Evolutionary conservation across 2,797 vertebrate genomes (phyloP), one percentile per base, ranked within the genome.

Genomic region (Coreius guichenoti): DNA sequence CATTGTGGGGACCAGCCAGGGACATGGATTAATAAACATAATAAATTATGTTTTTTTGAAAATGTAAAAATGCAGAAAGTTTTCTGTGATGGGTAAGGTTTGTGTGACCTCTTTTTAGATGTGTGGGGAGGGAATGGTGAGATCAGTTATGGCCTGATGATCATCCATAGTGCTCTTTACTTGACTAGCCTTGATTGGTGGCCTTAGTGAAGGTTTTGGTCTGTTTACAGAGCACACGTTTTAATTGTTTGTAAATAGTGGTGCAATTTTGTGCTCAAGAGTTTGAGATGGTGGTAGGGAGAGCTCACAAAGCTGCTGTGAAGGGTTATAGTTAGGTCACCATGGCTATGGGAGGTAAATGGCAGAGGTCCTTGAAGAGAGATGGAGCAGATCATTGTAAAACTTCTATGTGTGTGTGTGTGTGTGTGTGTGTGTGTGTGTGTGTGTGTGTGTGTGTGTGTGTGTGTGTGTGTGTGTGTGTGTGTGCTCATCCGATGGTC

Each of bases 291-390:
- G 73, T 65, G 39, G 69, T 63, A 29, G 13, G 17, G 21, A 17
- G 8, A 69, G 23, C 16, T 67, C 73, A 65, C 1, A 29, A 39
- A 49, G 21, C 72, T 84, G n/a, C 33, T 45, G 16, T 61, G 70
- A 19, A 29, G 33, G 82, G 72, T 76, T 76, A 39, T 3, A 54
- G 56, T 51, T 65, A 84, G 82, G 61, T 87, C 86, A 73, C 49
- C 70, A 63, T 84, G 51, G 72, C 54, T 79, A 61, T 81, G 61
- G 68, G 76, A 17, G 77, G 61, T 74, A 83, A 84, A 74, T 84
- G 58, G 26, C 76, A 80, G 36, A 75, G 58, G 69, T 87, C 29
- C n/a, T 54, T n/a, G 12, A 4, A 70, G 45, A 23, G 63, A 79
- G 33, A 73, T 61, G 29, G 45, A 83, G 75, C 72, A 39, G 56